These are phyloP conservation scores for Nasonia giraulti DNA, from an alignment of 1,140 invertebrate species.

Conservation along the genomic window DNA sequence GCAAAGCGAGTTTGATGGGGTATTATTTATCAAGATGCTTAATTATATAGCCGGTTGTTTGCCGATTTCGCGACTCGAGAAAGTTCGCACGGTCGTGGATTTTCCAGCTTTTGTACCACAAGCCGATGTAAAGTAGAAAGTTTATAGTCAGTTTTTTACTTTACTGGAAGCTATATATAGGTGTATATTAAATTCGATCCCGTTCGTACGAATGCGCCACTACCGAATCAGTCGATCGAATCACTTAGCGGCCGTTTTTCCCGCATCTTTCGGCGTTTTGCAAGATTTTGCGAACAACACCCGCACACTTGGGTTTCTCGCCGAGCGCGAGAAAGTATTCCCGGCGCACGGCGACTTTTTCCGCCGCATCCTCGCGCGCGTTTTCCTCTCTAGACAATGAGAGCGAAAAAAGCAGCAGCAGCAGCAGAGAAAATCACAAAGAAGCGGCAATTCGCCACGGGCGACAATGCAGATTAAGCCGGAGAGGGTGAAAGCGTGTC, in stretches of 20 bases:
- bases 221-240: neutral
- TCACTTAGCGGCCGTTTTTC: neutral
- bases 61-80: neutral
- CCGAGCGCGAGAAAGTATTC: conserved; percentile 26
- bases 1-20: neutral
- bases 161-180: no score
- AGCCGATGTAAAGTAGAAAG: neutral
- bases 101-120: neutral
- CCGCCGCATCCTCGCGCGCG: conserved; percentile 3
- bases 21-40: neutral
- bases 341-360: neutral
- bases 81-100: no score
- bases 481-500: conserved; percentile 60
- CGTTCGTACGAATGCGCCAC: no score
- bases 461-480: conserved; percentile 36
- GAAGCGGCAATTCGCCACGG: conserved; percentile 31
- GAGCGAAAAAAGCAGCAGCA: neutral
- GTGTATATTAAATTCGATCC: no score
- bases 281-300: no score
- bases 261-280: neutral
- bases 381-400: neutral
- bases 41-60: neutral
- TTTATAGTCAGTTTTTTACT: no score
- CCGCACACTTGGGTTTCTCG: no score
- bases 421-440: neutral